Evolutionary conservation across 23 tunicate species (phyloP).

Genomic region (Halocynthia aurantium): DNA sequence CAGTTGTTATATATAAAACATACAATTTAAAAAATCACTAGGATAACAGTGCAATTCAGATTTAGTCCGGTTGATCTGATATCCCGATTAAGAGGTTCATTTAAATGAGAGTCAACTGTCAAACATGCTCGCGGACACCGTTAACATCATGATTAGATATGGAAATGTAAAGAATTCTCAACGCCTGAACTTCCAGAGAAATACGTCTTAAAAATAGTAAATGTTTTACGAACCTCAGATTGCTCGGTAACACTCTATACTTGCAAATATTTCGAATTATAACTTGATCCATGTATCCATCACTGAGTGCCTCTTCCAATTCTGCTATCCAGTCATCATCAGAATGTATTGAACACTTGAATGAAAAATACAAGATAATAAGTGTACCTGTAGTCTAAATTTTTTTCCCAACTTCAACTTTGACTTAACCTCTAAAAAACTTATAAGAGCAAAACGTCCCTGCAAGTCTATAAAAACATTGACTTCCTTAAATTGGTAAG

Average conservation of each 20-base stretch:
- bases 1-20: not conserved
- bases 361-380: no score
- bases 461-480: no score
- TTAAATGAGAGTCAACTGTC: no score
- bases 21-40: not conserved
- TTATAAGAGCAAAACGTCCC: no score
- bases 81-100: no score
- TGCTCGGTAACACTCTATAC: conserved; percentile 49
- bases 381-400: no score
- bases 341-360: not conserved
- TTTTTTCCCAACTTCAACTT: no score
- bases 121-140: not conserved
- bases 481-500: no score
- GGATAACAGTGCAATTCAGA: no score
- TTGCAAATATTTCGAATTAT: conserved; percentile 69
- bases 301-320: conserved; percentile 49
- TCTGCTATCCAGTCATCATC: conserved; percentile 61
- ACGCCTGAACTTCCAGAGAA: not conserved
- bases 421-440: no score
- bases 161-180: not conserved
- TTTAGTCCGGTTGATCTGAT: no score
- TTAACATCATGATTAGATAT: not conserved
- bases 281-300: conserved; percentile 77
- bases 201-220: not conserved
- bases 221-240: conserved; percentile 48